These are phyloP conservation scores for Achroia grisella DNA, from an alignment of 1,140 invertebrate species.

Conservation along the genomic window DNA sequence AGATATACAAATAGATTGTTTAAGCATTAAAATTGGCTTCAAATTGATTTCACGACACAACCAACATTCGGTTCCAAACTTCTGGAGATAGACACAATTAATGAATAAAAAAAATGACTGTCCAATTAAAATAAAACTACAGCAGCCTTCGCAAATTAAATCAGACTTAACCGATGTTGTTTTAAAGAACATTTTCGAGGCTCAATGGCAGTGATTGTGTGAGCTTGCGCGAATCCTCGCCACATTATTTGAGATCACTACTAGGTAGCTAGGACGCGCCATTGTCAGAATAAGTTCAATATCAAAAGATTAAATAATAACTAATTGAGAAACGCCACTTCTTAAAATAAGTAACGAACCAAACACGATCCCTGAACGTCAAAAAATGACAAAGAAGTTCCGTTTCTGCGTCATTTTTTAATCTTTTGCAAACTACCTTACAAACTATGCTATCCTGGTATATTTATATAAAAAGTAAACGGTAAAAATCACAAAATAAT, in stretches of 20 bases:
- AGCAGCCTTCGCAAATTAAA: constrained; percentile 19
- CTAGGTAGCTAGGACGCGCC: constrained; percentile 32
- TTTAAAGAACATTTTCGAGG: constrained; percentile 25
- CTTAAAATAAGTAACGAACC: background rate
- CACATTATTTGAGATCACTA: constrained; percentile 55
- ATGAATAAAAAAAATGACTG: background rate
- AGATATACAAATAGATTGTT: too few species aligned
- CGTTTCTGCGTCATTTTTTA: constrained; percentile 11
- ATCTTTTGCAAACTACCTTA: constrained; percentile 16
- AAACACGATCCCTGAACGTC: background rate
- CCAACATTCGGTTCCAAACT: too few species aligned
- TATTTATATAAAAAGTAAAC: constrained; percentile 44
- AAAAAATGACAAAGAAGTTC: background rate
- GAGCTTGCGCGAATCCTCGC: constrained; percentile 15
- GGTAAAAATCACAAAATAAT: constrained; percentile 43
- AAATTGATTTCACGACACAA: too few species aligned
- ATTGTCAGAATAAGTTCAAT: constrained; percentile 4
- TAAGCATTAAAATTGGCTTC: too few species aligned
- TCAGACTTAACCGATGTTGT: constrained; percentile 16
- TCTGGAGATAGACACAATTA: too few species aligned
- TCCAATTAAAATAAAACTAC: constrained; percentile 9
- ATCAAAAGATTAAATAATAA: constrained; percentile 23
- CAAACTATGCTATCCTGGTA: constrained; percentile 35
- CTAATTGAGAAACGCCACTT: background rate
- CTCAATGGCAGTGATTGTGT: constrained; percentile 36